Base-by-base conservation (phyloP, 2,888 invertebrate species). In the Sesia bembeciformis region DNA sequence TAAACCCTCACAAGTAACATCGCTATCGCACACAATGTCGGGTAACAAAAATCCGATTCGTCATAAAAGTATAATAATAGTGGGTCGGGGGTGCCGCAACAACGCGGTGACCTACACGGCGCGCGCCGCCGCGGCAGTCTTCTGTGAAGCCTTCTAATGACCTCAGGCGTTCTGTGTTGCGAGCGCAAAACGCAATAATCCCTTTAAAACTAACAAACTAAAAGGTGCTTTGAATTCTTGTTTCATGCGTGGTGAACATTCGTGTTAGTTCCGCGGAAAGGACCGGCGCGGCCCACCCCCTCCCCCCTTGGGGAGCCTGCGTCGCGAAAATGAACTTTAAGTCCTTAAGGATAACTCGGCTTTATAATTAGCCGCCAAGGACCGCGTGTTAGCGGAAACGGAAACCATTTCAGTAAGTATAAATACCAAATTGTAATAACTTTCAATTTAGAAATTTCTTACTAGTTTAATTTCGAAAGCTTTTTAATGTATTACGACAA, bases 61-160 rank as follows among this genome's bases (percentile, higher is more conserved):
- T 89, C 88, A 89, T 89, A 89, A 89, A 89, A 89, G 83, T 87
- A 85, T 87, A 87, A 85, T 87, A 87, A 86, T 87, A 87, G 88
- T 85, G 52, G 40, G 52, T 52, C 82, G 87, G 84, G 81, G 81
- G 76, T 78, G 84, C 85, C 86, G 86, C 86, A 87, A 82, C 83
- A 40, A 7, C 52, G 52, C 40, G 40, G 55, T 84, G 78, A 53
- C 59, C 57, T 62, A 76, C 78, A 80, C 81, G 82, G 86, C 87
- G 85, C 84, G 84, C 72, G 74, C 73, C 72, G 84, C 81, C 83
- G 84, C 88, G 88, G 85, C 89, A 89, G 89, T 89, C 86, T 84
- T 83, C 81, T 73, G 78, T 77, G 72, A 83, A 80, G 84, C 86
- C 80, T 84, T 85, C 87, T 88, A 88, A 89, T 89, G 87, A 89